A percentile compares a stretch with the other conserved stretches of the same genome.
Conservation (phyloP, 2,113 vertebrate genomes). For the Hyla sarda region DNA sequence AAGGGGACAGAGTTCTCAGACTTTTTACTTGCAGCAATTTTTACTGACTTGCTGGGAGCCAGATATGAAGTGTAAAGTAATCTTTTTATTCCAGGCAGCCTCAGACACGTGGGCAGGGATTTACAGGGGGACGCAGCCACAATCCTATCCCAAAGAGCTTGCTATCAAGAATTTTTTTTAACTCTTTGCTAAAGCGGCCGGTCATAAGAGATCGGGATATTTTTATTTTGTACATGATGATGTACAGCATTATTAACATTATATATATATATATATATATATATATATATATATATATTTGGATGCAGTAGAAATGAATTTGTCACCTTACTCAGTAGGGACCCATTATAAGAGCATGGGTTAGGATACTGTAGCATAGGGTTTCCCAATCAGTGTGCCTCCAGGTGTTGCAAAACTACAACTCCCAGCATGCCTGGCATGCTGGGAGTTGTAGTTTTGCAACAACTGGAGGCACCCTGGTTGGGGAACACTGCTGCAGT, state of each 20-base stretch:
- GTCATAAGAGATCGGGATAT: not conserved
- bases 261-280: too few relatives aligned
- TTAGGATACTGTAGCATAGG: not conserved
- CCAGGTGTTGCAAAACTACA: too few relatives aligned
- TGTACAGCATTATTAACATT: too few relatives aligned
- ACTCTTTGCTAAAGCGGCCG: not conserved
- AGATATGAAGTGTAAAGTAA: constrained; percentile 37
- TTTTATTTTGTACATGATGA: not conserved
- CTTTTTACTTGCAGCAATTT: constrained; percentile 57
- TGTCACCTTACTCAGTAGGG: not conserved
- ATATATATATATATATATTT: too few relatives aligned
- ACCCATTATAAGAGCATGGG: not conserved
- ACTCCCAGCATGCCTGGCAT: too few relatives aligned
- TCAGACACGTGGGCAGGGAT: constrained; percentile 23
- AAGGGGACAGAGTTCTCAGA: constrained; percentile 64
- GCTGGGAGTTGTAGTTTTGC: too few relatives aligned
- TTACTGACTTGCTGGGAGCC: constrained; percentile 42
- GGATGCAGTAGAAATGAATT: not conserved
- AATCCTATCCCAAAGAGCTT: constrained; percentile 16
- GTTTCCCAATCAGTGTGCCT: too few relatives aligned
- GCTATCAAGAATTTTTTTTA: not conserved
- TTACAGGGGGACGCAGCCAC: not conserved
- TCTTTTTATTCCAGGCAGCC: constrained; percentile 35
- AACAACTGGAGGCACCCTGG: too few relatives aligned
- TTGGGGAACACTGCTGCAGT: too few relatives aligned